A percentile compares a stretch with the other conserved stretches of the same genome.
phyloP scores from a whole-genome alignment of 1,140 invertebrate species.

The Drosophila nannoptera region DNA sequence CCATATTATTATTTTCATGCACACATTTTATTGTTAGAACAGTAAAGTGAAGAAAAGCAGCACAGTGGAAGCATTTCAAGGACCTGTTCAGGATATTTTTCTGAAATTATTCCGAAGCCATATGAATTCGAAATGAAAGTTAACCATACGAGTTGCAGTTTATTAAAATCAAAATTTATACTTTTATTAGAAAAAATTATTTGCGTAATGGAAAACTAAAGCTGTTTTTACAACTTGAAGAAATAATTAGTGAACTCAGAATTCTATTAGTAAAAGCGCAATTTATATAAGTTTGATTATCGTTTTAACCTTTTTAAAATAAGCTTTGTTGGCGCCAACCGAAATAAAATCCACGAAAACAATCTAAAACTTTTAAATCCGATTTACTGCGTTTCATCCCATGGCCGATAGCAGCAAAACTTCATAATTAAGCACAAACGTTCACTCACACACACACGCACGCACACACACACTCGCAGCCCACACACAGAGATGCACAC shows the following conservation, averaged over 20 bases:
- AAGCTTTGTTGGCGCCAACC: neutral
- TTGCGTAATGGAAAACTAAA: no score
- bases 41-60: neutral
- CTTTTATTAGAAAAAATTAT: no score
- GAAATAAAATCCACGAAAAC: conserved; percentile 20
- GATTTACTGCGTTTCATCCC: conserved; percentile 16
- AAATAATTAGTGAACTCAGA: no score
- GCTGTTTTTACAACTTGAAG: no score
- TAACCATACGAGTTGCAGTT: no score
- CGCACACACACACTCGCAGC: neutral
- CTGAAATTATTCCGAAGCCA: no score
- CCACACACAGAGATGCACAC: neutral
- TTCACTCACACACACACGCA: neutral
- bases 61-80: neutral
- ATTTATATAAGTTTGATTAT: conserved; percentile 1
- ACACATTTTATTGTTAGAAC: neutral
- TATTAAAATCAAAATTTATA: no score
- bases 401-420: conserved; percentile 27
- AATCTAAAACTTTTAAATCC: conserved; percentile 32
- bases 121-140: no score
- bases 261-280: neutral
- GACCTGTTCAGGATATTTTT: no score
- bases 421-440: conserved; percentile 37
- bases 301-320: conserved; percentile 10
- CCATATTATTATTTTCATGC: neutral